These are phyloP conservation scores for Polietes domitor DNA, from an alignment of 2,888 invertebrate species.

Conservation along the genomic window DNA sequence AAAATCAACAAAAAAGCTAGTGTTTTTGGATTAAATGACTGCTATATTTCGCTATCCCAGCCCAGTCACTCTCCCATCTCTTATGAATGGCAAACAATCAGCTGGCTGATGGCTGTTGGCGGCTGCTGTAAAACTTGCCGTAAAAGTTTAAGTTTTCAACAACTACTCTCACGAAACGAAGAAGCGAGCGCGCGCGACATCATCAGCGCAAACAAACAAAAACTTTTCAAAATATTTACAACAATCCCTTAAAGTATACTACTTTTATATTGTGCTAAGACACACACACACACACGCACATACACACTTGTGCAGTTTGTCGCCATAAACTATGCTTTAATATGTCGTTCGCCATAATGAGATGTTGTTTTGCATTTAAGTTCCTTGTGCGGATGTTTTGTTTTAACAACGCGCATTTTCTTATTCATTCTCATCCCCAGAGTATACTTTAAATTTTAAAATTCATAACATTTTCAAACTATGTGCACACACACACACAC, in stretches of 20 bases:
- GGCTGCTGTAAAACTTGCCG: too few relatives aligned
- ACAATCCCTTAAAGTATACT: background rate
- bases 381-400: too few relatives aligned
- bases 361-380: background rate
- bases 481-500: too few relatives aligned
- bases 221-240: background rate
- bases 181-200: too few relatives aligned
- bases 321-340: background rate
- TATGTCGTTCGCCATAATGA: background rate
- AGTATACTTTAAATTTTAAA: slow-evolving; percentile 26
- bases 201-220: background rate
- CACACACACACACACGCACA: too few relatives aligned
- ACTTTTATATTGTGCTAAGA: too few relatives aligned
- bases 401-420: too few relatives aligned
- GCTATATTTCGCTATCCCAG: too few relatives aligned
- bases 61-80: background rate
- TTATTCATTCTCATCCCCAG: background rate
- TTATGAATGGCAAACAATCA: background rate
- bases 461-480: background rate
- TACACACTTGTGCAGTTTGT: too few relatives aligned
- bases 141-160: slow-evolving; percentile 1
- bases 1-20: background rate
- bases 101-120: too few relatives aligned
- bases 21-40: background rate
- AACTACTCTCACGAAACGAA: background rate